Percentiles rank a stretch among this genome's conserved stretches.
phyloP scores from a whole-genome alignment of 2,797 vertebrate genomes.

The Mus caroli region DNA sequence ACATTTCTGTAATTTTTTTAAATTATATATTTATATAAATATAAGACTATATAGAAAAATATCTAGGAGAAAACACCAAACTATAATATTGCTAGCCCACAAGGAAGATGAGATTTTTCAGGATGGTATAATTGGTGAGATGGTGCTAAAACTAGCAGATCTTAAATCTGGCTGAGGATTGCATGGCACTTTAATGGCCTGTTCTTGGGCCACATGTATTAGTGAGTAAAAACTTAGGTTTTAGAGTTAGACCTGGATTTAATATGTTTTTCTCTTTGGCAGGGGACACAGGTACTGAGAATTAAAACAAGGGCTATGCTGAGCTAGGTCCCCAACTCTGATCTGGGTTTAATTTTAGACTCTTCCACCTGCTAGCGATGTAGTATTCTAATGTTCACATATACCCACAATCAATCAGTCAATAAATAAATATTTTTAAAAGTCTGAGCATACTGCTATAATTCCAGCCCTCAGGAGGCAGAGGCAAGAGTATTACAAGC shows the following conservation, averaged over 20 bases:
- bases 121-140: background rate
- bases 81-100: background rate
- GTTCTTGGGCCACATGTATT: slow-evolving; percentile 22
- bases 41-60: background rate
- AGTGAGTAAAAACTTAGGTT: slow-evolving; percentile 48
- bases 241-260: slow-evolving; percentile 40
- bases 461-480: background rate
- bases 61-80: slow-evolving; percentile 8
- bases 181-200: slow-evolving; percentile 3
- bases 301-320: background rate
- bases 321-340: background rate
- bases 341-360: slow-evolving; percentile 56
- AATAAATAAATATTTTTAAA: background rate
- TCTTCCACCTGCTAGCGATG: background rate
- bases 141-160: background rate
- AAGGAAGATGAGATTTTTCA: slow-evolving; percentile 22
- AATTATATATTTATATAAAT: background rate
- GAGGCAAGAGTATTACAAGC: background rate
- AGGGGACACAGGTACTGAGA: background rate
- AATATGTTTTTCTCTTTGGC: slow-evolving; percentile 4
- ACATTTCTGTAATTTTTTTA: slow-evolving; percentile 37
- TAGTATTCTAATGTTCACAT: slow-evolving; percentile 15
- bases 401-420: background rate
- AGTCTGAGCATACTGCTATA: background rate
- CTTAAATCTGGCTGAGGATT: background rate